Evolutionary conservation across 2,888 invertebrate genomes (phyloP), one percentile per base, ranked within the genome.

Genomic region (Nephrocerus scutellatus): DNA sequence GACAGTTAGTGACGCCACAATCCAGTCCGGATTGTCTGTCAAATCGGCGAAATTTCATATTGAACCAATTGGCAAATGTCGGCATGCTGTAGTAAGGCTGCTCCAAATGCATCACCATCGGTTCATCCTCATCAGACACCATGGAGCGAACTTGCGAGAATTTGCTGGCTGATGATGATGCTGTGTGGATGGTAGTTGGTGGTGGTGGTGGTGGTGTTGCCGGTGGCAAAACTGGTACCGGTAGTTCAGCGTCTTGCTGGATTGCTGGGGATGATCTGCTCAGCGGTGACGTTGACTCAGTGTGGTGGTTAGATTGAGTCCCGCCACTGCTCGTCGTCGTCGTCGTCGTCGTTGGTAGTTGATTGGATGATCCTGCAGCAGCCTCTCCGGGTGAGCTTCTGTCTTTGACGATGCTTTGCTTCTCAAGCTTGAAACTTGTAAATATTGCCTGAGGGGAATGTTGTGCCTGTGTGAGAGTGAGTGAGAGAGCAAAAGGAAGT

Each of bases 401-500:
- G 13, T 36, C 37, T 13, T 35, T 43, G n/a, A 14, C 28, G 3
- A 13, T n/a, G 15, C 22, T 26, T 12, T 49, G 43, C 21, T 89
- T 90, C 13, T 91, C 90, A 45, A 92, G 72, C 63, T 92, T 92
- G 65, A 92, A 92, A 52, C 89, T 90, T 13, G 91, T 90, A 63
- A 91, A 92, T 51, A 91, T 88, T 2, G 91, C 91, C 68, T 91
- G 87, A 0, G 89, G 90, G 21, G 85, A 82, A 53, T 81, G 70
- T 44, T 74, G 71, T 2, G 77, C 71, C 71, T 79, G 60, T n/a
- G n/a, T n/a, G n/a, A n/a, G n/a, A n/a, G n/a, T n/a, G 19, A 57
- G 16, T 12, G 8, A 28, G 5, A 16, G 3, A 16, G 2, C 13
- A 7, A 16, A 8, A 24, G 15, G 5, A 10, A 19, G 10, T 16